Percentiles rank a stretch among this genome's conserved stretches.
Conservation (phyloP, 2,888 invertebrate genomes). For the Pristionchus maxplancki region DNA sequence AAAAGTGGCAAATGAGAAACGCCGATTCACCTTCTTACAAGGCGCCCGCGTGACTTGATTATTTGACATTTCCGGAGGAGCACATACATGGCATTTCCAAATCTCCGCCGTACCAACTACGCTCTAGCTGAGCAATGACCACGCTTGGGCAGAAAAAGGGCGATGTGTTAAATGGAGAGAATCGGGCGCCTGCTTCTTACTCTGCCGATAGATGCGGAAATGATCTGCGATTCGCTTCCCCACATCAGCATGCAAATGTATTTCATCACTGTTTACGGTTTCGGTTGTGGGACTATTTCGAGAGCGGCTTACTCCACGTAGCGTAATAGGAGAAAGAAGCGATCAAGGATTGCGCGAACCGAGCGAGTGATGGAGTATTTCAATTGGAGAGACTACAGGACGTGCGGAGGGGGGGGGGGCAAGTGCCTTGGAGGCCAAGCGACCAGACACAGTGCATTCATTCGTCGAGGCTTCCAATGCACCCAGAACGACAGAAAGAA, state of each 20-base stretch:
- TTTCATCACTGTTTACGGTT: too few species aligned
- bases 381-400: not conserved
- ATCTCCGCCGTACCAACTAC: not conserved
- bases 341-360: not conserved
- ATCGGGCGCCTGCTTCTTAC: too few species aligned
- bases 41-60: not conserved
- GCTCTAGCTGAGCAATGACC: not conserved
- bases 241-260: too few species aligned
- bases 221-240: too few species aligned
- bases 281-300: too few species aligned
- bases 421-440: not conserved
- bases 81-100: not conserved
- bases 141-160: too few species aligned
- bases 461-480: not conserved
- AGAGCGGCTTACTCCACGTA: too few species aligned
- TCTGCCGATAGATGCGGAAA: too few species aligned
- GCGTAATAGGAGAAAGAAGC: not conserved
- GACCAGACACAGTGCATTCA: not conserved
- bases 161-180: too few species aligned
- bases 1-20: not conserved
- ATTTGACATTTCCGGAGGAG: not conserved
- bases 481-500: not conserved
- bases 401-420: not conserved
- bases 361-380: not conserved
- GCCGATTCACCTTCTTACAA: not conserved